Evolutionary conservation across 2,113 vertebrate genomes (phyloP), one percentile per base, ranked within the genome.

Genomic region (Turdus rufiventris): DNA sequence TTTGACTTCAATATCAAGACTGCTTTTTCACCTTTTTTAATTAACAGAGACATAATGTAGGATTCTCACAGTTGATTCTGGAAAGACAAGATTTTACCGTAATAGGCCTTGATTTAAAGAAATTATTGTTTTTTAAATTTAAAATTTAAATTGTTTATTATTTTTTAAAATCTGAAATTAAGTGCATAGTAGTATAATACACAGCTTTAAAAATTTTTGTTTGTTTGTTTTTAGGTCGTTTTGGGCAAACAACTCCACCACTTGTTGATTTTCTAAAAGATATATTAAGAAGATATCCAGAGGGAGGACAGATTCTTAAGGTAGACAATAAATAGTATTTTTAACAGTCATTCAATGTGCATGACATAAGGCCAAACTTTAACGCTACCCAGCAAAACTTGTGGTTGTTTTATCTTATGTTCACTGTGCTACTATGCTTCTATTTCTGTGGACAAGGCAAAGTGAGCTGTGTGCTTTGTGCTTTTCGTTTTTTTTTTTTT

Each of bases 261-360:
- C 98, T 99, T 74, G 99, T 99, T 51, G 99, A 99, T 95, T 99
- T 99, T 96, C 97, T 99, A 85, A 99, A 99, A 95, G 99, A 99
- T 95, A 99, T 99, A 96, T 97, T 99, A 89, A 98, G 99, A 96
- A 98, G 99, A 93, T 99, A 99, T 53, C 99, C 99, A 57, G 99
- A 99, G 97, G 99, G 99, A 97, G 99, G 99, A 89, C 99, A 99
- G 88, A 99, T 99, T 97, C 97, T 99, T 82, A 99, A 99, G 98
- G 99, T 99, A 98, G 92, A 96, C 9, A 53, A 24, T 33, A 65
- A 78, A 40, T 68, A 12, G 9, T 81, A 25, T 58, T 80, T 91
- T 85, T 66, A 72, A 21, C 14, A 50, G 33, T 72, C 8, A 34
- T 65, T 57, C 48, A 78, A 21, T 82, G 62, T 58, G 26, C 12